Evolutionary conservation across 2,888 invertebrate genomes (phyloP), one percentile per base, ranked within the genome.

Genomic region (Ernsta delagoae): DNA sequence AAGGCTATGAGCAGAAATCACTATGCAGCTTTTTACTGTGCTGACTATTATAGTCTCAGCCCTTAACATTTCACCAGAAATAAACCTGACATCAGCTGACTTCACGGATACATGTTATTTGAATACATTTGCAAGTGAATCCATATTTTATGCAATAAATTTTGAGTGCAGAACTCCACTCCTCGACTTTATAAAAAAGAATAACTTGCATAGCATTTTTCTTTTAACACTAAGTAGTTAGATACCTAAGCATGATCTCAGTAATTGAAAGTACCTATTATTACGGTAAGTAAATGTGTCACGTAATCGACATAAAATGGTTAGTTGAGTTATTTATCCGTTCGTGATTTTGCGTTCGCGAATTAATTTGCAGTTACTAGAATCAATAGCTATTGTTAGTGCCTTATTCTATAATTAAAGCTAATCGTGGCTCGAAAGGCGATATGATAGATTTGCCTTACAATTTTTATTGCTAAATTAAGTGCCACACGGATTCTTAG

Each of bases 401-500:
- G 31, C 11, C 54, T 61, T 62, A 61, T 56, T 54, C 24, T 31
- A 41, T 50, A 53, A 67, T 67, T 67, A 36, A 60, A 60, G 50
- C 3, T 8, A 45, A 48, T 56, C 67, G 61, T 67, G 56, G 34
- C 7, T 60, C 24, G 36, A 56, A 36, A 67, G 36, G 43, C 45
- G 45, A 48, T 34, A 34, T 67, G 45, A 67, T 67, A 7, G 54
- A 56, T 56, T 67, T 59, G 50, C 53, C 16, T 34, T 67, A 56
- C n/a, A 43, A 34, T 56, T 56, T 68, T 65, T 65, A 65, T 65
- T 56, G 61, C 24, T 56, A 61, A 56, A 45, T 57, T 57, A 50
- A 50, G 16, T 57, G 56, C 57, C 57, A 62, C 56, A 77, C 75
- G 77, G 80, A 89, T 88, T 89, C 90, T 77, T 67, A 48, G 74